Evolutionary conservation across 2,888 invertebrate species (phyloP), one percentile per base, ranked within the genome.

Genomic region (Drosophila algonquin): DNA sequence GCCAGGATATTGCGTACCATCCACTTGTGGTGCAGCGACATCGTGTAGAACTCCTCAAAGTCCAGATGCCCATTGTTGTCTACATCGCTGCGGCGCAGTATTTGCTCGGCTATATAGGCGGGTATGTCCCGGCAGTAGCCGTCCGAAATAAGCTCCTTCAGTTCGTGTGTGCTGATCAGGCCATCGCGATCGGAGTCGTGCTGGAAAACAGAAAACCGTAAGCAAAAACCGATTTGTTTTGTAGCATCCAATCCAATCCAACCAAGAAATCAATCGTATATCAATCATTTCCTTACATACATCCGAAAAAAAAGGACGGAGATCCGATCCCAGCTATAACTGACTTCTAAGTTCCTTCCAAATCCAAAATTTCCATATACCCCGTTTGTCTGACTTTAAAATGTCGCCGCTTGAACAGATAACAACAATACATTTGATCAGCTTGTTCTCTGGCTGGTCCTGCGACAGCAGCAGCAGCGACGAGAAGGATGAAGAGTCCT

Each of bases 141-240:
- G 16, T 87, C 77, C 57, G 84, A 81, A 53, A 92, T 91, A 6
- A 92, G 87, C 3, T 76, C 74, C 73, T 92, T 92, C 10, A 96
- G 92, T 87, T 96, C 96, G 24, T 93, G 92, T 86, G 95, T 93
- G 3, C 95, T 95, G 82, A 96, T 95, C 73, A 92, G 93, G 0
- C 96, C 96, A 92, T 96, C 96, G 67, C 93, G 93, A 89, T 96
- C 95, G 53, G 91, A 93, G 89, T 96, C 96, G 83, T 96, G 96
- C 94, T 96, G 92, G 14, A 93, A 40, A 40, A 40, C 32, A 32
- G 12, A 7, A 40, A 40, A 7, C 12, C 5, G 5, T 24, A n/a
- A 51, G 32, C 0, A 51, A 56, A 1, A 27, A 8, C 30, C 7
- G 30, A 30, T 30, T 30, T 8, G 7, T 30, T 30, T 30, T 8